A percentile compares a stretch with the other conserved stretches of the same genome.
These are phyloP conservation scores for Cryptus viduatorius DNA, from an alignment of 2,888 invertebrate genomes.

Conservation along the genomic window DNA sequence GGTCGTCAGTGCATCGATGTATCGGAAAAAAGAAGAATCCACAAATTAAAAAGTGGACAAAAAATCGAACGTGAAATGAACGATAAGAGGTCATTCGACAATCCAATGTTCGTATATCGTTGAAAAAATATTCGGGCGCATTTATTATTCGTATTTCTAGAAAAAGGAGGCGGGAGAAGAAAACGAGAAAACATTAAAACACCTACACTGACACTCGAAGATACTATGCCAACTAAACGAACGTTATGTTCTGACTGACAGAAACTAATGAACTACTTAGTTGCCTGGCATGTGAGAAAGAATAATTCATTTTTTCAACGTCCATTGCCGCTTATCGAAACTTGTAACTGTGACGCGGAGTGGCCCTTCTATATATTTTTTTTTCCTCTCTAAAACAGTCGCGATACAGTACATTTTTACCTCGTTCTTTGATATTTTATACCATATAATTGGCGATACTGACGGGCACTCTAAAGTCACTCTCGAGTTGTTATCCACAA, in stretches of 20 bases:
- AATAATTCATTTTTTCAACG: conserved; percentile 21
- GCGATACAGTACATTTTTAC: conserved; percentile 7
- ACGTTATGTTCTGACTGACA: conserved; percentile 22
- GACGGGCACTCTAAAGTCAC: not conserved
- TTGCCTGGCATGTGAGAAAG: conserved; percentile 3
- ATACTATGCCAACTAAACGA: not conserved
- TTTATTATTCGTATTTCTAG: not conserved
- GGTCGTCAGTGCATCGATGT: conserved; percentile 58
- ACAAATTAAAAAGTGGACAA: conserved; percentile 19
- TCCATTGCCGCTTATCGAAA: conserved; percentile 1
- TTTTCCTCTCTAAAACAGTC: not conserved
- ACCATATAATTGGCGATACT: not conserved
- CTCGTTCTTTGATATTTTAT: conserved; percentile 5
- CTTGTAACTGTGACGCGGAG: not conserved
- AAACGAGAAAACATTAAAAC: conserved; percentile 1
- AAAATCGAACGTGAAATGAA: conserved; percentile 1
- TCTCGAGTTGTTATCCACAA: conserved; percentile 1
- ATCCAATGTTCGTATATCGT: conserved; percentile 16
- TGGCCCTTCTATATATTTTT: not conserved
- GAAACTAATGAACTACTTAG: conserved; percentile 35
- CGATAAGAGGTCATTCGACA: conserved; percentile 18
- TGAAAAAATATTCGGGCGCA: not conserved
- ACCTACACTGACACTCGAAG: not conserved
- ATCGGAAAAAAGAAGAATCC: conserved; percentile 37
- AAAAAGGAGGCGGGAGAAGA: not conserved